These are phyloP conservation scores for Aphaenogaster rudis DNA, from an alignment of 1,140 invertebrate species.

Conservation along the genomic window DNA sequence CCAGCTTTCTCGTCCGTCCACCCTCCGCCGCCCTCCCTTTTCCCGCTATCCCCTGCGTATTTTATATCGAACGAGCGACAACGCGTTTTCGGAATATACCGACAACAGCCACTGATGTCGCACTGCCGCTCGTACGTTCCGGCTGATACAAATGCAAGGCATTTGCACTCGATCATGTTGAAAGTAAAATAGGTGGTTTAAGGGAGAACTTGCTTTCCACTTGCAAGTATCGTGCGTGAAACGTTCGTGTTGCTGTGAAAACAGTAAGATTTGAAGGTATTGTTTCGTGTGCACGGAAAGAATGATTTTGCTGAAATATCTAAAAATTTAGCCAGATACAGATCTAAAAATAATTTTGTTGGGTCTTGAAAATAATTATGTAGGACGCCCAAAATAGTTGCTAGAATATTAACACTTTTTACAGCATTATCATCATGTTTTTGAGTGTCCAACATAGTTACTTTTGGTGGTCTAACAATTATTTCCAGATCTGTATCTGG, in stretches of 20 bases:
- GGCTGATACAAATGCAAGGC: slow-evolving; percentile 42
- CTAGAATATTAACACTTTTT: too few species aligned
- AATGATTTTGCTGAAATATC: too few species aligned
- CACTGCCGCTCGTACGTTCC: slow-evolving; percentile 56
- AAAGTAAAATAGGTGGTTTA: slow-evolving; percentile 13
- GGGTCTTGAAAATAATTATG: too few species aligned
- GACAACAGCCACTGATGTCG: slow-evolving; percentile 41
- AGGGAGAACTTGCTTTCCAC: neutral
- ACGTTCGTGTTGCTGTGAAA: neutral
- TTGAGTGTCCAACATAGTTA: too few species aligned
- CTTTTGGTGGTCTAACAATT: too few species aligned
- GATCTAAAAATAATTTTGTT: too few species aligned
- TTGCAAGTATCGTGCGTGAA: neutral
- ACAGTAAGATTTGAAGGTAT: neutral
- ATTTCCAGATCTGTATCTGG: too few species aligned
- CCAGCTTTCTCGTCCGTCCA: slow-evolving; percentile 32
- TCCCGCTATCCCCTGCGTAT: slow-evolving; percentile 6
- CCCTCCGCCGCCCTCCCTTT: neutral
- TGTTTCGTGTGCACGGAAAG: neutral
- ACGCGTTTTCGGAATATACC: slow-evolving; percentile 71
- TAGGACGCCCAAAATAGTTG: too few species aligned
- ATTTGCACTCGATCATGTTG: slow-evolving; percentile 29
- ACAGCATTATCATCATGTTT: too few species aligned
- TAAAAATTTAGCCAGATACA: too few species aligned
- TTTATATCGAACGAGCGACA: slow-evolving; percentile 68